A percentile compares a stretch with the other conserved stretches of the same genome.
These are phyloP conservation scores for Telenomus remus DNA, from an alignment of 1,140 invertebrate genomes.

Conservation along the genomic window DNA sequence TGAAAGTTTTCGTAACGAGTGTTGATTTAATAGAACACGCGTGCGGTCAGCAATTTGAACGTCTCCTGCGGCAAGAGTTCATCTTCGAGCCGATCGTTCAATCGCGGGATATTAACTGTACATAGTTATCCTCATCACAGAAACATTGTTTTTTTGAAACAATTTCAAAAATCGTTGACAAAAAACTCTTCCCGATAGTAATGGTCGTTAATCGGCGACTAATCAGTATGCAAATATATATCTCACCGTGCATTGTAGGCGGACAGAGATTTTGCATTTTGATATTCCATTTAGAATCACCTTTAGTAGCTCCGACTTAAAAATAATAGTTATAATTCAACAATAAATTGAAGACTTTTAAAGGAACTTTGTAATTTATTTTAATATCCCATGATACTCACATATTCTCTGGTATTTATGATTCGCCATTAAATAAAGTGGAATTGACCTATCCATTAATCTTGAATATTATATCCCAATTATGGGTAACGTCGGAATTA, in stretches of 20 bases:
- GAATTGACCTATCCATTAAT: neutral
- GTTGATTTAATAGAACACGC: slow-evolving; percentile 48
- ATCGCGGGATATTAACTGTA: slow-evolving; percentile 33
- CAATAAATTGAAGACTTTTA: too few relatives aligned
- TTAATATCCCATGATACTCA: too few relatives aligned
- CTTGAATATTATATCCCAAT: neutral
- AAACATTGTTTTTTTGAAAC: too few relatives aligned
- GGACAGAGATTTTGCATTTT: slow-evolving; percentile 10
- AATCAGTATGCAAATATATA: slow-evolving; percentile 37
- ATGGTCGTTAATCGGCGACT: slow-evolving; percentile 32
- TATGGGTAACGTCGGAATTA: neutral
- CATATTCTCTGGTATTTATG: too few relatives aligned
- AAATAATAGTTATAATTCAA: too few relatives aligned
- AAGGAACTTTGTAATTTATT: too few relatives aligned
- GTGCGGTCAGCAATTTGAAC: slow-evolving; percentile 48
- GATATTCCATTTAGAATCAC: slow-evolving; percentile 4
- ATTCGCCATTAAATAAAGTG: too few relatives aligned
- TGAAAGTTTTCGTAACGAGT: slow-evolving; percentile 45
- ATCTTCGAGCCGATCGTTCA: slow-evolving; percentile 32
- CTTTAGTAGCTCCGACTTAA: too few relatives aligned
- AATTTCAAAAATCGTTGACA: slow-evolving; percentile 28
- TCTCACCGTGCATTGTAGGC: slow-evolving; percentile 9
- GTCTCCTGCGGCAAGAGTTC: slow-evolving; percentile 45
- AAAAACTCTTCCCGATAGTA: slow-evolving; percentile 30
- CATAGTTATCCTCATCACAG: slow-evolving; percentile 21